phyloP scores from a whole-genome alignment of 2,888 invertebrate species.

The Biston betularia region DNA sequence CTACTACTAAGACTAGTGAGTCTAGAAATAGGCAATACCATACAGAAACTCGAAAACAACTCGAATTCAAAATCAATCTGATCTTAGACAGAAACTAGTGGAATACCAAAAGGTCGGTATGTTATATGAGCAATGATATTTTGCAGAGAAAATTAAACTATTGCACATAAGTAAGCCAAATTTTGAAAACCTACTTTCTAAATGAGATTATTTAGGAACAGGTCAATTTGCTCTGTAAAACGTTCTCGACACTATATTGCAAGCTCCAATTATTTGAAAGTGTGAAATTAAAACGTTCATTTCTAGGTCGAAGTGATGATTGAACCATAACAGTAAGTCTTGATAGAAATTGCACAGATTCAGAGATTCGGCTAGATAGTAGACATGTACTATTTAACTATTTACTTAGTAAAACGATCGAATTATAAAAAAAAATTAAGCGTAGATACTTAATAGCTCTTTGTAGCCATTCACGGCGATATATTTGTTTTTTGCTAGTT shows the following conservation, averaged over 20 bases:
- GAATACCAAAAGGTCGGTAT: no score
- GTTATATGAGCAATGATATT: no score
- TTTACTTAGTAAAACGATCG: background rate
- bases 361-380: conserved; percentile 18
- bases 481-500: background rate
- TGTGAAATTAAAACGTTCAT: conserved; percentile 32
- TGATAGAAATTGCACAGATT: conserved; percentile 30
- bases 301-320: conserved; percentile 31
- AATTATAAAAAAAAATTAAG: background rate
- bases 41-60: background rate
- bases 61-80: background rate
- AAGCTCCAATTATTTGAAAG: conserved; percentile 39
- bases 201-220: conserved; percentile 18
- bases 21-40: background rate
- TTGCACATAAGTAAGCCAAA: background rate
- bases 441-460: background rate
- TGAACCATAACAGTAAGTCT: conserved; percentile 25
- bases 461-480: background rate
- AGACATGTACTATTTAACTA: no score
- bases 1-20: background rate
- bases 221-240: conserved; percentile 4
- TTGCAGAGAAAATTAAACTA: background rate
- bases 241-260: conserved; percentile 22
- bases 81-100: no score
- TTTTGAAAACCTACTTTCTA: conserved; percentile 1